Percentiles rank a stretch among this genome's conserved stretches.
Conservation (phyloP, 2,797 vertebrate species). For the Heterohyrax brucei region DNA sequence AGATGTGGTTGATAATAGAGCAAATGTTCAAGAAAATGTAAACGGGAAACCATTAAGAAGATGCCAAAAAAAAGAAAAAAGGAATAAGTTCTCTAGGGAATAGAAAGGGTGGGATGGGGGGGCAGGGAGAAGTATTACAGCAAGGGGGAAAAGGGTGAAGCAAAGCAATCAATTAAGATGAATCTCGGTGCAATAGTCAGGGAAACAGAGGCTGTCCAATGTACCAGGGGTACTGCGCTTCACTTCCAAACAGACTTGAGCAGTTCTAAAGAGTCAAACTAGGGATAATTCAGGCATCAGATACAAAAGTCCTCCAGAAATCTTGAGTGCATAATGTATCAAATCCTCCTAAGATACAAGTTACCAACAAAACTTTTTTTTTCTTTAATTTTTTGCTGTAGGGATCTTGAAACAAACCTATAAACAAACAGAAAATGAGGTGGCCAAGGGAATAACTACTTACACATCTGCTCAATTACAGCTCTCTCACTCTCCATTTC, state of each 20-base stretch:
- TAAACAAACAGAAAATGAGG: neutral
- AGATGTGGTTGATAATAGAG: neutral
- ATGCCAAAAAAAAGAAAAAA: neutral
- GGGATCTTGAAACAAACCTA: constrained; percentile 3
- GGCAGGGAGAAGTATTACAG: fast-evolving
- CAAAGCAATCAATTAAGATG: neutral
- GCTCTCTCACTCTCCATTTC: no score
- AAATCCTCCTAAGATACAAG: neutral
- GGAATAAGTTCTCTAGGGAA: neutral
- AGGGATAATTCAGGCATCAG: neutral
- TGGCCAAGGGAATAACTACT: neutral
- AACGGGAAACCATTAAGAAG: neutral
- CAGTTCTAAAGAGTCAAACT: neutral
- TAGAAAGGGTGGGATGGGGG: neutral
- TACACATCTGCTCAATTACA: neutral
- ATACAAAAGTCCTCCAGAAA: neutral
- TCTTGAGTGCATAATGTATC: neutral
- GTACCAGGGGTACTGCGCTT: neutral
- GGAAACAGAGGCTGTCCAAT: fast-evolving
- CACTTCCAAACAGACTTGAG: no score
- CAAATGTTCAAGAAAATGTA: neutral
- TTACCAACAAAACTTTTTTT: neutral
- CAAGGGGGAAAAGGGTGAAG: neutral
- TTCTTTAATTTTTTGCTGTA: neutral
- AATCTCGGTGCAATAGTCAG: no score